phyloP scores from a whole-genome alignment of 2,888 invertebrate genomes.

The Xestia rhomboidea region DNA sequence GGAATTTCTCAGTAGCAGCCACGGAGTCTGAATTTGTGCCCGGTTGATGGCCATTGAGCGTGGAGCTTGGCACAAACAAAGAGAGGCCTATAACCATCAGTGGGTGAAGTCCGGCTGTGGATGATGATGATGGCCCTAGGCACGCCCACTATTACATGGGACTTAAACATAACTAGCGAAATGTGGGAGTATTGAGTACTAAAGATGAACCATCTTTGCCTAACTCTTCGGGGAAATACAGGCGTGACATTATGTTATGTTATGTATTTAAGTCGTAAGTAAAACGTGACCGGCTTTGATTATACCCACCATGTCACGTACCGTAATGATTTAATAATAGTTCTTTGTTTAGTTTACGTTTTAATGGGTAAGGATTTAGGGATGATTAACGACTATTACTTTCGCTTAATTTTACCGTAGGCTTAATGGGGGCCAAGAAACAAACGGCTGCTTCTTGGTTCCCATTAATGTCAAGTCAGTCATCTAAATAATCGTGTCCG shows the following conservation, averaged over 20 bases:
- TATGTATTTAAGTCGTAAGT: background rate
- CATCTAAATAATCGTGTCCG: too few species aligned
- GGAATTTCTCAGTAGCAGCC: background rate
- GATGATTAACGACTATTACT: slow-evolving; percentile 7
- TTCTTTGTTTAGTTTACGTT: slow-evolving; percentile 21
- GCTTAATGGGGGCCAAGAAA: too few species aligned
- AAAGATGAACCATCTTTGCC: background rate
- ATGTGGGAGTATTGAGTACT: background rate
- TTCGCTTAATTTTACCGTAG: background rate
- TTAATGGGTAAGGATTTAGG: background rate
- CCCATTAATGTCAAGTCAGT: background rate
- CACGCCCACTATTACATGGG: background rate
- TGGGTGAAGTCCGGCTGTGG: too few species aligned
- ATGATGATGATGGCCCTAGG: background rate
- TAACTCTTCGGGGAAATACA: too few species aligned
- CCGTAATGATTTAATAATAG: slow-evolving; percentile 24
- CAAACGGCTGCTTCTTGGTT: background rate
- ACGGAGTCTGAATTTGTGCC: background rate
- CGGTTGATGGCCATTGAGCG: too few species aligned
- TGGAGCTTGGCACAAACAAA: too few species aligned
- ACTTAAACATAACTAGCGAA: background rate
- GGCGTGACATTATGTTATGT: background rate
- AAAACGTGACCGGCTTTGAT: slow-evolving; percentile 2
- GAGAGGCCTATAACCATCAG: too few species aligned
- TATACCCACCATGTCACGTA: slow-evolving; percentile 22